phyloP scores from a whole-genome alignment of 2,113 vertebrate genomes.

The Perca schrenkii region DNA sequence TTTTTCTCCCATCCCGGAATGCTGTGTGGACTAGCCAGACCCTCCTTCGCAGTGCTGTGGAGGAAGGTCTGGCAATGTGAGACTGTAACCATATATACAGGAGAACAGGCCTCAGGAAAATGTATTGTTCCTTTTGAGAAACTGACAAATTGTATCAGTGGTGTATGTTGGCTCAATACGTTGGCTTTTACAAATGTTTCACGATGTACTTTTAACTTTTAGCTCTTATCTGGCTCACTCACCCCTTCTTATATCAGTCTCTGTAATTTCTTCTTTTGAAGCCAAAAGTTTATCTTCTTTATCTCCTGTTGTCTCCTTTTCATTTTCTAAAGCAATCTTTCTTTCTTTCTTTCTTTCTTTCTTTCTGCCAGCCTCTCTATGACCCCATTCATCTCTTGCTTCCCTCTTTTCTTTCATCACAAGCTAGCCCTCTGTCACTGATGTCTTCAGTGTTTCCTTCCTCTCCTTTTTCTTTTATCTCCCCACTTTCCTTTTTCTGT shows the following conservation, averaged over 20 bases:
- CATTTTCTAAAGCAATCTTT: conserved; percentile 17
- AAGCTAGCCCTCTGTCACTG: conserved; percentile 17
- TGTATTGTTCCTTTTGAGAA: background rate
- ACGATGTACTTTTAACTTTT: background rate
- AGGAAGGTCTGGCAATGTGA: too few relatives aligned
- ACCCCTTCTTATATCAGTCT: background rate
- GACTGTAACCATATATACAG: background rate
- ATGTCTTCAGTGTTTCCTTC: conserved; percentile 58
- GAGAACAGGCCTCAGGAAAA: background rate
- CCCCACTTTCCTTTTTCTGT: conserved; percentile 22
- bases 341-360: conserved; percentile 38
- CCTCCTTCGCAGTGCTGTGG: too few relatives aligned
- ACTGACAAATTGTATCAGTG: background rate
- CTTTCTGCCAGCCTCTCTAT: conserved; percentile 14
- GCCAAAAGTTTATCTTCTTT: conserved; percentile 13
- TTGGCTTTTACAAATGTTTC: background rate
- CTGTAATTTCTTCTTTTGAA: conserved; percentile 1
- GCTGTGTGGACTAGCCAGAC: too few relatives aligned
- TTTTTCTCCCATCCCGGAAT: too few relatives aligned
- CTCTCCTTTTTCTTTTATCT: conserved; percentile 59
- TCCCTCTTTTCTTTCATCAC: conserved; percentile 62
- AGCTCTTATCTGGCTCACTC: background rate
- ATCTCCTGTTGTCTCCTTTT: conserved; percentile 20
- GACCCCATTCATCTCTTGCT: conserved; percentile 48
- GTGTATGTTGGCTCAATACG: background rate